phyloP scores from a whole-genome alignment of 2,113 vertebrate species.

The Ia io region DNA sequence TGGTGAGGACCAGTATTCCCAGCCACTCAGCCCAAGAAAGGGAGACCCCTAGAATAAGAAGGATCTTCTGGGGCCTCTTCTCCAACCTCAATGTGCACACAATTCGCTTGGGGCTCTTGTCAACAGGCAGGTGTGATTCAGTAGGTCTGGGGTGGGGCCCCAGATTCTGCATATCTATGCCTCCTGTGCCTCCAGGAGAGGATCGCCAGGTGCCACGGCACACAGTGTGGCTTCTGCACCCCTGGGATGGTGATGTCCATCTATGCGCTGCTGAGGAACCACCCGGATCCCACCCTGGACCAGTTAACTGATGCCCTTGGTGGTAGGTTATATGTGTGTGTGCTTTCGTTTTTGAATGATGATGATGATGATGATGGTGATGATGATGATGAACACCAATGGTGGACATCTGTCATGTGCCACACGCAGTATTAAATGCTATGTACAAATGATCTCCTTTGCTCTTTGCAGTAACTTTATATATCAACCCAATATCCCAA shows the following conservation, averaged over 20 bases:
- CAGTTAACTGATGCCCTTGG: constrained; percentile 85
- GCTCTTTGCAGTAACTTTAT: neutral
- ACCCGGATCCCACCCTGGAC: constrained; percentile 83
- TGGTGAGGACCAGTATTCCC: neutral
- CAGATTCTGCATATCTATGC: neutral
- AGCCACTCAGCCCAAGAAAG: neutral
- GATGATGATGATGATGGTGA: too few species aligned
- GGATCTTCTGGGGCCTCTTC: neutral
- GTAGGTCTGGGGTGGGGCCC: neutral
- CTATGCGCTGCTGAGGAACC: constrained; percentile 88
- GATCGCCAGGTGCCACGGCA: constrained; percentile 89
- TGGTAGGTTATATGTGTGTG: constrained; percentile 71
- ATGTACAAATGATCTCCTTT: neutral
- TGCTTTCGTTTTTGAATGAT: neutral
- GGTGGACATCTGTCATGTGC: neutral
- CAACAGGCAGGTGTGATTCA: neutral
- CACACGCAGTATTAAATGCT: neutral
- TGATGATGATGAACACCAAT: neutral
- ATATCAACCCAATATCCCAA: neutral
- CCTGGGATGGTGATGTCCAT: constrained; percentile 94
- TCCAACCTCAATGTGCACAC: neutral
- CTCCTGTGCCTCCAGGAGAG: constrained; percentile 83
- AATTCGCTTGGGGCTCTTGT: neutral
- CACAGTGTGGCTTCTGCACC: constrained; percentile 93
- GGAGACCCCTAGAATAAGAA: neutral